Base-by-base conservation (phyloP, 2,888 invertebrate genomes). In the Pocota personata region DNA sequence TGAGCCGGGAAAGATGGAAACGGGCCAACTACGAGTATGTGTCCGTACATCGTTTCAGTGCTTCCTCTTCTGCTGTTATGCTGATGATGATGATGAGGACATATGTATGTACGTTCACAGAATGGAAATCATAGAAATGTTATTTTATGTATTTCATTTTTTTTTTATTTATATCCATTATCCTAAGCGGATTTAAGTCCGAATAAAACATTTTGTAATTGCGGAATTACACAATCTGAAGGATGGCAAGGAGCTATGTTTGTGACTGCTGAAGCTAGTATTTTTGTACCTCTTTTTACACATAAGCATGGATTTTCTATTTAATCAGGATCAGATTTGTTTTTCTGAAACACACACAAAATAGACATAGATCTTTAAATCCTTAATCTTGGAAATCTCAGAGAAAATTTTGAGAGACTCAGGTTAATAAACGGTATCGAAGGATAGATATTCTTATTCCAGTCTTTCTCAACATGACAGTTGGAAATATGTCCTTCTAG, bases 1-100 rank as follows among this genome's bases (percentile, higher is more conserved):
- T 8, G n/a, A 30, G 35, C 43, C 4, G 24, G 21, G 24, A 19
- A 58, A 48, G 37, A 67, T 50, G 50, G 40, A 62, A 60, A 37
- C 50, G 27, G 73, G 50, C 60, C 72, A 72, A 50, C 60, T 62
- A 40, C 19, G 60, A n/a, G n/a, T n/a, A n/a, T n/a, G n/a, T n/a
- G n/a, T n/a, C n/a, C n/a, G n/a, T n/a, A n/a, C n/a, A n/a, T 50
- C 32, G 7, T 27, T 35, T 32, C 12, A 35, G 46, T 46, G 46
- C 14, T 48, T 72, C 27, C 16, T 73, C 10, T 37, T 73, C 16
- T 16, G 10, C 46, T 8, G 43, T 40, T 32, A 6, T 3, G 48
- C 19, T 73, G 24, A 5, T 24, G 37, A 32, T 35, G 58, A 21
- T 71, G 24, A 60, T 60, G 32, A 14, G 27, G 21, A 24, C 21